A percentile compares a stretch with the other conserved stretches of the same genome.
Evolutionary conservation across 2,113 vertebrate genomes (phyloP).

Genomic region (Heliornis fulica): DNA sequence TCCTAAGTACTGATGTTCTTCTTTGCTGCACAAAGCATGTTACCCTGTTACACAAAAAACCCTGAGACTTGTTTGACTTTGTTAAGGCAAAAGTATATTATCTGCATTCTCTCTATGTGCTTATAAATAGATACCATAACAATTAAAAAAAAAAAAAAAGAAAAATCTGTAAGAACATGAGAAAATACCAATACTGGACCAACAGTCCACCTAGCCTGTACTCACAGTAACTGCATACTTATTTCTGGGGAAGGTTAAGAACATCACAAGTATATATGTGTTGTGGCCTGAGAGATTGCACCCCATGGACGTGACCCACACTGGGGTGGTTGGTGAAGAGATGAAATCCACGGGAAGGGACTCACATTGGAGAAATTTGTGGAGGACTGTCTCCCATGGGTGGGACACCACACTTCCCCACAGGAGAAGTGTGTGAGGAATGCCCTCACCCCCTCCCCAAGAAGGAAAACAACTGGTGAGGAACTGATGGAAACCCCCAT

Average conservation of each 20-base stretch:
- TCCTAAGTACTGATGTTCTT: background rate
- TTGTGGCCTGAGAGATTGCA: too few species aligned
- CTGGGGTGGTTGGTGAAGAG: too few species aligned
- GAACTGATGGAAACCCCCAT: too few species aligned
- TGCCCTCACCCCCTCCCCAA: too few species aligned
- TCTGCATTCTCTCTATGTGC: background rate
- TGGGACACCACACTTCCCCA: too few species aligned
- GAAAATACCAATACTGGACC: background rate
- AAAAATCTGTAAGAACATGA: background rate
- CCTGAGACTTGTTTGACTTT: background rate
- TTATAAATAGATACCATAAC: background rate
- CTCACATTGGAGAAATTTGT: too few species aligned
- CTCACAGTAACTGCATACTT: background rate
- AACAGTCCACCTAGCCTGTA: background rate
- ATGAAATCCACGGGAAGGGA: too few species aligned
- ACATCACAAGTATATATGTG: background rate
- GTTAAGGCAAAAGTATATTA: background rate
- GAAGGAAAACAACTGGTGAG: too few species aligned
- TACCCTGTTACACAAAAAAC: background rate
- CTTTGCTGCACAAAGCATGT: background rate
- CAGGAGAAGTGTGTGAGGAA: too few species aligned
- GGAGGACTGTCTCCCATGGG: too few species aligned
- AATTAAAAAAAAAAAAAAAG: background rate
- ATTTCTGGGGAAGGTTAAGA: background rate
- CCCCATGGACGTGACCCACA: too few species aligned